Evolutionary conservation across 1,140 invertebrate species (phyloP).

Genomic region (Bombyx mandarina): DNA sequence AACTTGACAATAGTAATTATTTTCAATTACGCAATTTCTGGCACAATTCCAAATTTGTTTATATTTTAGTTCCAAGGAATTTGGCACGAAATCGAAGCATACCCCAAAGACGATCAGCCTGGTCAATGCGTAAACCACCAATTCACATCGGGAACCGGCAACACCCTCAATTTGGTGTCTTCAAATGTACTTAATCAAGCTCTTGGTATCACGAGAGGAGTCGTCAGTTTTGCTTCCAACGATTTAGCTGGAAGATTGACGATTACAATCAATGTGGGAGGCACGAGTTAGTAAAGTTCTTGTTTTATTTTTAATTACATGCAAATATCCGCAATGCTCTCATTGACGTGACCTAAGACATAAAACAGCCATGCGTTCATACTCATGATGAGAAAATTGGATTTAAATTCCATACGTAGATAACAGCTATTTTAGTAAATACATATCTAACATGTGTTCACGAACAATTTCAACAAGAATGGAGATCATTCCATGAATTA

Average conservation of each 20-base stretch:
- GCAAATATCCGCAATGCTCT: no score
- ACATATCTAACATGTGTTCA: no score
- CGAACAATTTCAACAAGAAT: no score
- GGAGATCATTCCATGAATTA: no score
- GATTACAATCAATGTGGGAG: slow-evolving; percentile 16
- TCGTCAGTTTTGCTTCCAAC: slow-evolving; percentile 20
- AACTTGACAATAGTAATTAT: not conserved
- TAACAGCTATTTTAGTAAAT: not conserved
- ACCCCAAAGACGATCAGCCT: slow-evolving; percentile 25
- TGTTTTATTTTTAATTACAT: no score
- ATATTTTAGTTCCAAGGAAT: slow-evolving; percentile 29
- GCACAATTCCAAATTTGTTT: not conserved
- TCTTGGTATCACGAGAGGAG: slow-evolving; percentile 16
- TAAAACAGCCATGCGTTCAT: not conserved
- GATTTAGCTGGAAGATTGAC: slow-evolving; percentile 24
- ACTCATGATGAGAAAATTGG: not conserved
- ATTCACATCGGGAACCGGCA: slow-evolving; percentile 9
- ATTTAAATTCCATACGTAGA: not conserved
- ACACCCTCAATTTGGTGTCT: slow-evolving; percentile 23
- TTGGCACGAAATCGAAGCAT: slow-evolving; percentile 36
- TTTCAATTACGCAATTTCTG: no score
- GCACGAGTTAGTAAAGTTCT: slow-evolving; percentile 14
- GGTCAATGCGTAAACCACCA: slow-evolving; percentile 33
- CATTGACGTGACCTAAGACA: no score
- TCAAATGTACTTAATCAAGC: slow-evolving; percentile 23